A percentile compares a stretch with the other conserved stretches of the same genome.
phyloP scores from a whole-genome alignment of 2,113 vertebrate species.

The Lethenteron reissneri region DNA sequence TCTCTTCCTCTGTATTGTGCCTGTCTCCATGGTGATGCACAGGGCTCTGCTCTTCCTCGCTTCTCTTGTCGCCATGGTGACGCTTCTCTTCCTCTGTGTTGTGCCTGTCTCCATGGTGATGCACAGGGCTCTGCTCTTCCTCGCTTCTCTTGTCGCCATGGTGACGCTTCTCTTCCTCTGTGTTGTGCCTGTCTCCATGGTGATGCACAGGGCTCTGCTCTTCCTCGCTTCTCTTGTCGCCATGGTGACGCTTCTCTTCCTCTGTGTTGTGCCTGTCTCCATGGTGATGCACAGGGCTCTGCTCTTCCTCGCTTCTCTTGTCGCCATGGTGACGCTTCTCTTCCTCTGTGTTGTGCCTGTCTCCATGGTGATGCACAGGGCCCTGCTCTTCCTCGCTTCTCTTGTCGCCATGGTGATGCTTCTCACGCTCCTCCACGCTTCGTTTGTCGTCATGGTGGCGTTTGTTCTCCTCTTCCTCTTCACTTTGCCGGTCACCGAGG shows the following conservation, averaged over 20 bases:
- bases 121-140: slow-evolving; percentile 13
- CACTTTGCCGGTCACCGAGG: slow-evolving; percentile 15
- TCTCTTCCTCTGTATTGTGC: slow-evolving; percentile 15
- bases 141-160: slow-evolving; percentile 11
- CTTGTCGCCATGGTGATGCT: slow-evolving; percentile 17
- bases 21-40: slow-evolving; percentile 14
- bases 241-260: slow-evolving; percentile 10
- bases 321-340: slow-evolving; percentile 7
- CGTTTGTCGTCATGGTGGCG: slow-evolving; percentile 17
- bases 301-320: slow-evolving; percentile 9
- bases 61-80: slow-evolving; percentile 4
- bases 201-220: slow-evolving; percentile 10
- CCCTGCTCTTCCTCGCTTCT: slow-evolving; percentile 17
- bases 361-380: slow-evolving; percentile 12
- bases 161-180: slow-evolving; percentile 11
- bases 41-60: slow-evolving; percentile 17
- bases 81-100: slow-evolving; percentile 11
- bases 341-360: slow-evolving; percentile 14
- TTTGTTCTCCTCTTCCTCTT: slow-evolving; percentile 2
- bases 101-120: slow-evolving; percentile 16
- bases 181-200: slow-evolving; percentile 15
- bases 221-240: slow-evolving; percentile 14
- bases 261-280: not conserved
- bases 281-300: slow-evolving; percentile 12
- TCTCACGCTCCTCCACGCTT: slow-evolving; percentile 11